Conservation (phyloP, 2,888 invertebrate species). For the Cerceris ruficornis region DNA sequence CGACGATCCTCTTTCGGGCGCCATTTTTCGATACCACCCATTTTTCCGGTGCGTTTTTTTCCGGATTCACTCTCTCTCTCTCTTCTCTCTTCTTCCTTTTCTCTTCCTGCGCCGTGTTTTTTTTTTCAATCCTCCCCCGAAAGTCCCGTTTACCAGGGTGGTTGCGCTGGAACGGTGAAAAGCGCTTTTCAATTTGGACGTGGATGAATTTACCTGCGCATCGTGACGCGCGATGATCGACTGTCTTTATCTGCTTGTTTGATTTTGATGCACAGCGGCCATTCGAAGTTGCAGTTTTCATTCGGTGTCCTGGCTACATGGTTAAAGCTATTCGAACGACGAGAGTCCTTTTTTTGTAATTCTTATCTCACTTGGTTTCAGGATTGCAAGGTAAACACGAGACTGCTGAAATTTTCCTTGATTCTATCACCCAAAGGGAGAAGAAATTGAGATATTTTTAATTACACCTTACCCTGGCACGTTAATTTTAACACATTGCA, state of each 20-base stretch:
- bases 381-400: too few relatives aligned
- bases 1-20: slow-evolving; percentile 53
- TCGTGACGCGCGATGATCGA: slow-evolving; percentile 42
- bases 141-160: not conserved
- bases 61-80: slow-evolving; percentile 2
- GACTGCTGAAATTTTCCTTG: too few relatives aligned
- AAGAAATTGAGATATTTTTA: too few relatives aligned
- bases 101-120: too few relatives aligned
- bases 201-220: slow-evolving; percentile 11
- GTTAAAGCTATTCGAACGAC: too few relatives aligned
- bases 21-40: slow-evolving; percentile 61
- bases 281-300: not conserved
- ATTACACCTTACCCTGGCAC: too few relatives aligned
- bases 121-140: slow-evolving; percentile 6
- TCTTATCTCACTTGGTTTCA: too few relatives aligned
- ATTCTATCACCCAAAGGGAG: too few relatives aligned
- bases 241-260: slow-evolving; percentile 46
- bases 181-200: slow-evolving; percentile 40
- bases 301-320: not conserved
- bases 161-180: slow-evolving; percentile 23
- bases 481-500: too few relatives aligned
- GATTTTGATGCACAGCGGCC: not conserved
- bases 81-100: slow-evolving; percentile 4
- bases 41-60: slow-evolving; percentile 44
- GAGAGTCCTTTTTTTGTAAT: too few relatives aligned